These are phyloP conservation scores for Otis tarda DNA, from an alignment of 2,113 vertebrate species.

Conservation along the genomic window DNA sequence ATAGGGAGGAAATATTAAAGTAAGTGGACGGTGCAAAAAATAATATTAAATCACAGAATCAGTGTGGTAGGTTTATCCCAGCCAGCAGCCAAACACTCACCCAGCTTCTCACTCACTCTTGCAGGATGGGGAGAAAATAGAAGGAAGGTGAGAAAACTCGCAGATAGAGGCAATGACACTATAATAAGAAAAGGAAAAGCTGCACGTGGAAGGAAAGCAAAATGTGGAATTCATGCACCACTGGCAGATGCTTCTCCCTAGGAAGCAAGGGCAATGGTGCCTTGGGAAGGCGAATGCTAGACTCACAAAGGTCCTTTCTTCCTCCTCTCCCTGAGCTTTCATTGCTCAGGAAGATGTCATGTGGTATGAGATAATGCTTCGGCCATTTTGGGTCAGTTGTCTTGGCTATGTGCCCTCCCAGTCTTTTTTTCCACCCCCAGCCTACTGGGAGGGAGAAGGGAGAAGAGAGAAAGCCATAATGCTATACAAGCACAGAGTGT, in stretches of 20 bases:
- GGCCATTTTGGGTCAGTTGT: not conserved
- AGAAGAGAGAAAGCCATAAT: not conserved
- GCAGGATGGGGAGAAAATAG: not conserved
- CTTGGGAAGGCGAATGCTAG: not conserved
- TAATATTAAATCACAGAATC: not conserved
- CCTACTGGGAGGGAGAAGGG: not conserved
- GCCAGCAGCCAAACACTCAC: not conserved
- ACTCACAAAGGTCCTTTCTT: not conserved
- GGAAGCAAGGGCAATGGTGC: not conserved
- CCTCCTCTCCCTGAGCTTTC: not conserved
- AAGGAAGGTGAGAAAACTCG: not conserved
- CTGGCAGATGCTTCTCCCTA: not conserved
- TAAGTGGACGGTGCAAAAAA: not conserved
- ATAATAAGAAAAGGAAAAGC: not conserved
- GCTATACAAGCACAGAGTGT: accelerated
- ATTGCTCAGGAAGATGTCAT: accelerated
- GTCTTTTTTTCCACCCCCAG: not conserved
- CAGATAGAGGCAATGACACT: not conserved
- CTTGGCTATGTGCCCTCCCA: not conserved
- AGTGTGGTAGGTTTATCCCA: not conserved
- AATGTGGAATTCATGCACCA: not conserved
- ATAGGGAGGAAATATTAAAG: not conserved
- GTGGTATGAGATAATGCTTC: accelerated
- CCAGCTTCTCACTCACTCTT: not conserved
- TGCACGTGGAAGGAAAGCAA: not conserved